A percentile compares a stretch with the other conserved stretches of the same genome.
Evolutionary conservation across 2,888 invertebrate genomes (phyloP).

Genomic region (Acanthosepion lycidas): DNA sequence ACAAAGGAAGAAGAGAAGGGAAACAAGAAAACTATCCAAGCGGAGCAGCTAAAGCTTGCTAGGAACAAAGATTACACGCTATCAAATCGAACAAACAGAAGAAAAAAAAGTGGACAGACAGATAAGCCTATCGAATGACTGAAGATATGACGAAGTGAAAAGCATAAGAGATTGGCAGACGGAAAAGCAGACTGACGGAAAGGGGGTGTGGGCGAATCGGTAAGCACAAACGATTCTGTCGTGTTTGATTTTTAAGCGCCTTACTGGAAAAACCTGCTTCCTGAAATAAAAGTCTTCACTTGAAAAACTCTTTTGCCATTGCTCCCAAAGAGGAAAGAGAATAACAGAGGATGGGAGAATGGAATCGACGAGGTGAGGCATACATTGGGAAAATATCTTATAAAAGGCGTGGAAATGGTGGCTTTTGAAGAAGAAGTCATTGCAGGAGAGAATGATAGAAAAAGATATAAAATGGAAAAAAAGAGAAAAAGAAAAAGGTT

Average conservation of each 20-base stretch:
- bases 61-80: not conserved
- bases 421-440: too few species aligned
- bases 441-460: too few species aligned
- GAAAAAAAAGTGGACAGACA: not conserved
- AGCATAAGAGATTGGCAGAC: not conserved
- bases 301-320: too few species aligned
- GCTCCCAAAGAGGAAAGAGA: too few species aligned
- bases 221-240: not conserved
- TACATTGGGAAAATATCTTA: too few species aligned
- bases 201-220: not conserved
- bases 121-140: not conserved
- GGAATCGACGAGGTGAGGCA: too few species aligned
- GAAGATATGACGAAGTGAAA: not conserved
- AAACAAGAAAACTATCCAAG: not conserved
- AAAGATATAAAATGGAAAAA: too few species aligned
- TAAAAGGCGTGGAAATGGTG: too few species aligned
- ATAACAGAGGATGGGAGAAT: too few species aligned
- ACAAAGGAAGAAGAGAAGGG: too few species aligned
- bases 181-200: not conserved
- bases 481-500: too few species aligned
- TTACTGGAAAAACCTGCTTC: not conserved
- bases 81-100: not conserved
- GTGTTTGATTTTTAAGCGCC: not conserved
- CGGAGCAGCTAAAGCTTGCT: too few species aligned
- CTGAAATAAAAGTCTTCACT: not conserved